Evolutionary conservation across 2,888 invertebrate species (phyloP), one percentile per base, ranked within the genome.

Genomic region (Auanema sp.): DNA sequence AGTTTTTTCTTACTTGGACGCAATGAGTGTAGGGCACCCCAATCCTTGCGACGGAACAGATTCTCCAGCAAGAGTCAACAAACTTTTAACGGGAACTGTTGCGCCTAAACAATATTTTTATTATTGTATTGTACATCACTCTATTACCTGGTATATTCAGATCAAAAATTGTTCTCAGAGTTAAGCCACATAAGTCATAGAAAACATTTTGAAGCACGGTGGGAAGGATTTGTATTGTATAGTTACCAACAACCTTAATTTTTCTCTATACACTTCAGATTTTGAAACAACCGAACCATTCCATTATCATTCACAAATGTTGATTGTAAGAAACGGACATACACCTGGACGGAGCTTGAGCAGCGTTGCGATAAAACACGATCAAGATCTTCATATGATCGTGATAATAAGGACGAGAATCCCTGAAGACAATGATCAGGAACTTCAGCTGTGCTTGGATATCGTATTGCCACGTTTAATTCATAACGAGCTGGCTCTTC

Each of bases 121-220:
- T 47, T 16, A 47, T 43, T 43, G 12, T n/a, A 43, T 12, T 43
- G 12, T 12, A n/a, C 11, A n/a, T 43, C 43, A 43, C n/a, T 43
- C 43, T 12, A n/a, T 42, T 92, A 71, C 92, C 91, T 0, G 94
- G 93, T 11, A 94, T 93, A 47, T 92, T 91, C 50, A 96, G 86
- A 85, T 95, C 95, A 82, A 95, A 95, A 80, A 95, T 93, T 1
- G 95, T 88, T 79, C 91, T 92, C 66, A 96, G 85, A 0, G 94
- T 95, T 0, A 93, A 92, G 14, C 95, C 95, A 82, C 95, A 96
- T 0, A 95, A 89, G 75, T 95, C 94, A 83, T 95, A 96, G 0
- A 96, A 86, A 81, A 93, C 92, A 1, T 92, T 91, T 85, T 94
- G 93, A 74, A 90, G 89, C 24, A 94, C 89, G 1, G 91, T 90